Percentiles rank a stretch among this genome's conserved stretches.
These are phyloP conservation scores for Bacillus rossius DNA, from an alignment of 1,140 invertebrate species.

Conservation along the genomic window DNA sequence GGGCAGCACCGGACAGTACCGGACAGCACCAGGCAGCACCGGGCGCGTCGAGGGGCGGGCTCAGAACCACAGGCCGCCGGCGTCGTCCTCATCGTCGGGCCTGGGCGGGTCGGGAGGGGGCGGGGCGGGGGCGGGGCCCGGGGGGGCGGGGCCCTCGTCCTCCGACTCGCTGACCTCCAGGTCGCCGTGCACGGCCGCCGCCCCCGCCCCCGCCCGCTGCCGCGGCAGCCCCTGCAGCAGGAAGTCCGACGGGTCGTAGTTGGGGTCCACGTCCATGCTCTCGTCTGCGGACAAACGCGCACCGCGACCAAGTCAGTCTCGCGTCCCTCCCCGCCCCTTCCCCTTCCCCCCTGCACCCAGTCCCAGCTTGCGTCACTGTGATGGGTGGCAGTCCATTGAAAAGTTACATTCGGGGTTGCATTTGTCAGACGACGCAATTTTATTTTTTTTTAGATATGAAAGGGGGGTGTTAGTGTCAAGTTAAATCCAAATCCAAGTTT, in stretches of 20 bases:
- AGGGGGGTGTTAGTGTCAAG: too few species aligned
- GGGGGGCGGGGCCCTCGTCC: constrained; percentile 48
- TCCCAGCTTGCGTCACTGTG: not conserved
- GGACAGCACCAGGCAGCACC: too few species aligned
- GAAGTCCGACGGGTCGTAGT: constrained; percentile 84
- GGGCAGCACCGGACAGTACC: too few species aligned
- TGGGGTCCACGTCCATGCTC: constrained; percentile 73
- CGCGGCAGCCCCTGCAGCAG: constrained; percentile 52
- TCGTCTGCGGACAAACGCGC: constrained; percentile 54
- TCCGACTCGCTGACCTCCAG: constrained; percentile 75
- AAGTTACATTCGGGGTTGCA: too few species aligned
- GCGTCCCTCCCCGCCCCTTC: too few species aligned
- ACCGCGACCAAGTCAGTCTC: too few species aligned
- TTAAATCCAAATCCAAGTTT: too few species aligned
- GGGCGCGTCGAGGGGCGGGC: too few species aligned
- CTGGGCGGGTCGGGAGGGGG: not conserved
- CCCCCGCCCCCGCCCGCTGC: constrained; percentile 12
- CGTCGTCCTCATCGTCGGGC: constrained; percentile 5
- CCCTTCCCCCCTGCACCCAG: too few species aligned
- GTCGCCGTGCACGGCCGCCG: constrained; percentile 59
- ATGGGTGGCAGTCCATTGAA: not conserved
- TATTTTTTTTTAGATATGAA: too few species aligned
- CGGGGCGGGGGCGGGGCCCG: not conserved
- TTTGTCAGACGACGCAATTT: not conserved
- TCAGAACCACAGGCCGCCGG: constrained; percentile 7